Base-by-base conservation (phyloP, 2,888 invertebrate genomes). In the Sarcophaga caerulescens region DNA sequence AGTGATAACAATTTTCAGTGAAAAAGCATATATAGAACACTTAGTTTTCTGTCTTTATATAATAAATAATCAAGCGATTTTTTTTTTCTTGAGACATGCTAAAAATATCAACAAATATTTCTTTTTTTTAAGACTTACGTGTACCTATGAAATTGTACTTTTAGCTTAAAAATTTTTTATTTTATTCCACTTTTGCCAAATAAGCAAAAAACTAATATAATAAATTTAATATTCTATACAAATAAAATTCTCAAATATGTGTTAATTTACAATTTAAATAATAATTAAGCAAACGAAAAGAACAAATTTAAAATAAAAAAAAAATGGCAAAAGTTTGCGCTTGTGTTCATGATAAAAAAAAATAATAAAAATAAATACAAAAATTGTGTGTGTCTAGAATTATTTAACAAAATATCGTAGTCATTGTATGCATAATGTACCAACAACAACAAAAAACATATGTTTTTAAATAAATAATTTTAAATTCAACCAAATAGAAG, bases 91-190 rank as follows among this genome's bases (percentile, higher is more conserved):
- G 25, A 25, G 70, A 70, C 70, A 25, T 70, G 70, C 57, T 25
- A 57, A 52, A 57, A 57, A 70, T 70, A 25, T 25, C 1, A 70
- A 66, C 6, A 65, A 23, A 23, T 45, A 10, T 45, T 45, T 3
- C 5, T 59, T 23, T 21, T 4, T 12, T 47, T 4, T 0, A 19
- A 47, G 5, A 52, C 47, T 75, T 74, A 75, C 69, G 69, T 74
- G 68, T 69, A 68, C 74, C 23, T 60, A 68, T 57, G 17, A 77
- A 77, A 77, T 77, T 59, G 52, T 52, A 65, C n/a, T 65, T 45
- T 79, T 12, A 65, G 35, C 65, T 14, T 47, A 11, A 14, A 14
- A 71, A 44, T 21, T 74, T 78, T 35, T 66, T 68, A 44, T 73
- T 21, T 73, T 19, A 66, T 68, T 59, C 59, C 44, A 19, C 17